phyloP scores from a whole-genome alignment of 1,140 invertebrate genomes.

The Musca vetustissima region DNA sequence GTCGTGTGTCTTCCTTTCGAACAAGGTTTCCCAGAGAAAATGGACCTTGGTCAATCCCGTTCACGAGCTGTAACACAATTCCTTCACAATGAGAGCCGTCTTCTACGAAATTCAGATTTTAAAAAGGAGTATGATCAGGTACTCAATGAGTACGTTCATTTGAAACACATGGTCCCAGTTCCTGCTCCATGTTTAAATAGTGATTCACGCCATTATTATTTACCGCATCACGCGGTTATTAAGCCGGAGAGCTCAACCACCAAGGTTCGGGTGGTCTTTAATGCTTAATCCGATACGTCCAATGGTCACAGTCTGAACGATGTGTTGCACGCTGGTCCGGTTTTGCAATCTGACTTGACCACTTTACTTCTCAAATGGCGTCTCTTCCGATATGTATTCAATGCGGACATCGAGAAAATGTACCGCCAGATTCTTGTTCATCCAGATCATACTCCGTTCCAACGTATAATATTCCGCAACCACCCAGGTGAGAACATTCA shows the following conservation, averaged over 20 bases:
- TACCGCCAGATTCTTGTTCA: background rate
- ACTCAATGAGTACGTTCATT: background rate
- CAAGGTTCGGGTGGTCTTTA: conserved; percentile 28
- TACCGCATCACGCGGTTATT: too few species aligned
- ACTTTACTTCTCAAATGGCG: conserved; percentile 50
- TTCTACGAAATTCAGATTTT: background rate
- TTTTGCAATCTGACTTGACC: conserved; percentile 7
- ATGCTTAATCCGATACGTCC: conserved; percentile 11
- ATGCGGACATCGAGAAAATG: conserved; percentile 19
- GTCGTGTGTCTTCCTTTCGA: background rate
- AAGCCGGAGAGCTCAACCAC: conserved; percentile 35
- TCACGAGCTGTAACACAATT: background rate
- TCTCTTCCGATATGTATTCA: conserved; percentile 36
- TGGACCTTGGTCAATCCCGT: background rate
- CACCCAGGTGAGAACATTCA: background rate
- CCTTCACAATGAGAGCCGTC: background rate
- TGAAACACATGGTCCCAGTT: background rate
- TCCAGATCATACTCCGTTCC: conserved; percentile 35
- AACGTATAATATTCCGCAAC: conserved; percentile 52
- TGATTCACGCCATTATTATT: too few species aligned
- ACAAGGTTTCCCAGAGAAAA: background rate
- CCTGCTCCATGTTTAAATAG: too few species aligned
- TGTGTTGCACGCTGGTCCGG: background rate
- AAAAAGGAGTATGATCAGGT: background rate
- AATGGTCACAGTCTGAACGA: background rate